Percentiles rank a stretch among this genome's conserved stretches.
phyloP scores from a whole-genome alignment of 2,113 vertebrate species.

The Candoia aspera region DNA sequence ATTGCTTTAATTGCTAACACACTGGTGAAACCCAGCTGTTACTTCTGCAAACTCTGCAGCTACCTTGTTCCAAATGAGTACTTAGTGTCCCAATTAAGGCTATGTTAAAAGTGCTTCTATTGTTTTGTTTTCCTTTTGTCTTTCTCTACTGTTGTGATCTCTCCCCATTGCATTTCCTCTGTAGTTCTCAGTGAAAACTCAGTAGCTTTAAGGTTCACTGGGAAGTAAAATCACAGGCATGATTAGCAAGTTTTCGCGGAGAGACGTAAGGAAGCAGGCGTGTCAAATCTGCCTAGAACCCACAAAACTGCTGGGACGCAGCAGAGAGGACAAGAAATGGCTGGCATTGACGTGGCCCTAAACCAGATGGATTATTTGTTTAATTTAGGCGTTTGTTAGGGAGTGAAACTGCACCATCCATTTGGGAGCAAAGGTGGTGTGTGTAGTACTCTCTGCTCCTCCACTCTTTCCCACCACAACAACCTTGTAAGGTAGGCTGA shows the following conservation, averaged over 20 bases:
- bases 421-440: too few species aligned
- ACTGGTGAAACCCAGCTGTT: not conserved
- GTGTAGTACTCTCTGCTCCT: too few species aligned
- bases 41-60: slow-evolving; percentile 11
- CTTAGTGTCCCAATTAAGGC: slow-evolving; percentile 15
- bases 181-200: not conserved
- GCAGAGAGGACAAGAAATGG: not conserved
- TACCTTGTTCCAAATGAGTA: not conserved
- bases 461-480: too few species aligned
- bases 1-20: not conserved
- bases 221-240: not conserved
- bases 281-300: not conserved
- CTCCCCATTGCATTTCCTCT: not conserved
- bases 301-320: not conserved
- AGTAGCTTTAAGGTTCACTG: not conserved
- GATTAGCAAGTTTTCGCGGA: not conserved
- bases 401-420: too few species aligned
- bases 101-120: slow-evolving; percentile 4
- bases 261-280: not conserved
- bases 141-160: not conserved
- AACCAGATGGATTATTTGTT: not conserved
- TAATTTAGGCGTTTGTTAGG: not conserved
- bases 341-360: not conserved
- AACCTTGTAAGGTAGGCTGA: too few species aligned
- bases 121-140: not conserved